A percentile compares a stretch with the other conserved stretches of the same genome.
Evolutionary conservation across 23 tunicate species (phyloP).

Genomic region (Halocynthia aurantium): DNA sequence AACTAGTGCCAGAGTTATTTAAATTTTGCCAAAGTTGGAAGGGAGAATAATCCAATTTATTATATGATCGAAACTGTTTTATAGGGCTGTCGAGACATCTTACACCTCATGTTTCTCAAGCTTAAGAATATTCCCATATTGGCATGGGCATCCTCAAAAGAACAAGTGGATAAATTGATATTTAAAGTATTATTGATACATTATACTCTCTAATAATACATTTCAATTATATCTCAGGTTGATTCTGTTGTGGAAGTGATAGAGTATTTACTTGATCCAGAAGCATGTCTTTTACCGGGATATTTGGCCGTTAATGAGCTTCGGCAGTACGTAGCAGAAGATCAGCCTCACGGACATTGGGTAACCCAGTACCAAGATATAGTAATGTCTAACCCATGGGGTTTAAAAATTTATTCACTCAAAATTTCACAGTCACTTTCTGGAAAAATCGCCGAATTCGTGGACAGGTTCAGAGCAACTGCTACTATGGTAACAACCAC

Average conservation of each 20-base stretch:
- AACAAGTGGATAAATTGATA: conserved; percentile 30
- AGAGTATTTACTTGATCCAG: conserved; percentile 54
- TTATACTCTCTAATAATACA: not conserved
- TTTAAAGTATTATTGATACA: no score
- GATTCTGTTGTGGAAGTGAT: conserved; percentile 44
- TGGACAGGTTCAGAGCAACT: conserved; percentile 80
- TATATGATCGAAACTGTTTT: no score
- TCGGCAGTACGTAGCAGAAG: conserved; percentile 46
- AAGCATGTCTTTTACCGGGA: conserved; percentile 75
- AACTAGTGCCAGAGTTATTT: no score
- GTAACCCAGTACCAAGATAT: conserved; percentile 1
- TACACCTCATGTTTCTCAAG: conserved; percentile 53
- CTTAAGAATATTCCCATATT: conserved; percentile 48
- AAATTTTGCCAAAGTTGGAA: no score
- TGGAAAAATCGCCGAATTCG: conserved; percentile 46
- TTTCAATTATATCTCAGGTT: conserved; percentile 18
- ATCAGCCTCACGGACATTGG: conserved; percentile 61
- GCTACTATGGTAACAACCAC: conserved; percentile 76
- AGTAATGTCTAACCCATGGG: no score
- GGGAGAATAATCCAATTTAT: no score
- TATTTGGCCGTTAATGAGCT: conserved; percentile 89
- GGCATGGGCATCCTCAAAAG: conserved; percentile 36
- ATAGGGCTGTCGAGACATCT: conserved; percentile 74
- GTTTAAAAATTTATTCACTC: no score
- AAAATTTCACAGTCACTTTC: conserved; percentile 40